Conservation (phyloP, 2,113 vertebrate species). For the Bos taurus region DNA sequence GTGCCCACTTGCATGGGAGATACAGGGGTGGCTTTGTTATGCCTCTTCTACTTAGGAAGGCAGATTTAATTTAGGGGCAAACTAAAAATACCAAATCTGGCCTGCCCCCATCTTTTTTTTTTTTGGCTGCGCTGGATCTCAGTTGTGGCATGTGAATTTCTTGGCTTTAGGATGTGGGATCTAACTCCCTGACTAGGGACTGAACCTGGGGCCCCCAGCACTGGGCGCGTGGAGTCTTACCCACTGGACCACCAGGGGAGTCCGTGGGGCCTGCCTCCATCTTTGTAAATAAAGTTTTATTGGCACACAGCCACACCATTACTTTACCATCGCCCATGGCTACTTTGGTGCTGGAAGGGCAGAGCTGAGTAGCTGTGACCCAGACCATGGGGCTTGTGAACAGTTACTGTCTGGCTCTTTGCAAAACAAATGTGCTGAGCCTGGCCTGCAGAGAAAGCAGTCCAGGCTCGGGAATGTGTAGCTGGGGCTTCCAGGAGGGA, state of each 20-base stretch:
- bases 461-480: background rate
- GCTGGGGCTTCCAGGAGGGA: background rate
- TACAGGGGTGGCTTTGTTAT: background rate
- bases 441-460: background rate
- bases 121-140: background rate
- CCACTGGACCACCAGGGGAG: background rate
- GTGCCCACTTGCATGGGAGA: background rate
- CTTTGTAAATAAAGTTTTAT: conserved; percentile 2
- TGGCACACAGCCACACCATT: background rate
- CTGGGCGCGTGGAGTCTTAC: background rate
- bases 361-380: background rate
- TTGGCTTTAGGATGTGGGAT: background rate
- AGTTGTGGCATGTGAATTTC: background rate
- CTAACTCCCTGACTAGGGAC: background rate
- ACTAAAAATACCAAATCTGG: background rate
- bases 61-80: background rate
- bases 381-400: background rate
- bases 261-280: background rate
- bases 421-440: background rate
- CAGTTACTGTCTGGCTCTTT: background rate
- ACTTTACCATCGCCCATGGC: background rate
- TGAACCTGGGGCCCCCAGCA: background rate
- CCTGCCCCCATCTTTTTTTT: background rate
- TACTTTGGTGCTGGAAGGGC: background rate
- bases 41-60: background rate